These are phyloP conservation scores for Cantharis nigra DNA, from an alignment of 2,888 invertebrate species.

Conservation along the genomic window DNA sequence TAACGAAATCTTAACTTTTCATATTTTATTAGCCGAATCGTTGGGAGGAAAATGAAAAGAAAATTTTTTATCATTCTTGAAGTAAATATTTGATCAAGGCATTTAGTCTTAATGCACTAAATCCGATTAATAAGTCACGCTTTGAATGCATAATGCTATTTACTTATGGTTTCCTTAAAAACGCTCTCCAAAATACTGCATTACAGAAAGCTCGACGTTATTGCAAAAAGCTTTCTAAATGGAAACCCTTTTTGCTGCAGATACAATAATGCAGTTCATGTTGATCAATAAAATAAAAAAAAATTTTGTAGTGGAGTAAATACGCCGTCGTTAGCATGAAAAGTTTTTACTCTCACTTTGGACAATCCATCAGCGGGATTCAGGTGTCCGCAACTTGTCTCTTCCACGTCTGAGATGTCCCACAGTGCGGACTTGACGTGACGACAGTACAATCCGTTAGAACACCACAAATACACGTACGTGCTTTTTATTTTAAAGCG, in stretches of 20 bases:
- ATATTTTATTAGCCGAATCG: background rate
- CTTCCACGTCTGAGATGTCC: conserved; percentile 18
- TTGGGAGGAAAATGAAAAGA: background rate
- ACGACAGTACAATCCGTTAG: conserved; percentile 20
- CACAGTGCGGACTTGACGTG: conserved; percentile 15
- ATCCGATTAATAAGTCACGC: background rate
- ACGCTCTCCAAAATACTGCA: background rate
- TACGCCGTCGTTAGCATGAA: background rate
- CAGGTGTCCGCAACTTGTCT: conserved; percentile 23
- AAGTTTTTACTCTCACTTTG: conserved; percentile 15
- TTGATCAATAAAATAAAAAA: background rate
- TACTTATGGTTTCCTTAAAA: background rate
- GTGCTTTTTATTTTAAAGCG: background rate
- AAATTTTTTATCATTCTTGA: background rate
- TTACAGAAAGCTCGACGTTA: background rate
- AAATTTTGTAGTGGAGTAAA: background rate
- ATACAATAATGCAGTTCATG: background rate
- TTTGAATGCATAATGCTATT: background rate
- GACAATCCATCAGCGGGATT: conserved; percentile 25
- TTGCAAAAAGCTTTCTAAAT: background rate
- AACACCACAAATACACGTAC: conserved; percentile 11
- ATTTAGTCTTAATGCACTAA: background rate
- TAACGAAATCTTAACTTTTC: background rate
- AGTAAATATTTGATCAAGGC: background rate
- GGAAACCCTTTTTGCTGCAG: background rate